A percentile compares a stretch with the other conserved stretches of the same genome.
These are phyloP conservation scores for Dexiosoma caninum DNA, from an alignment of 2,888 invertebrate genomes.

Conservation along the genomic window DNA sequence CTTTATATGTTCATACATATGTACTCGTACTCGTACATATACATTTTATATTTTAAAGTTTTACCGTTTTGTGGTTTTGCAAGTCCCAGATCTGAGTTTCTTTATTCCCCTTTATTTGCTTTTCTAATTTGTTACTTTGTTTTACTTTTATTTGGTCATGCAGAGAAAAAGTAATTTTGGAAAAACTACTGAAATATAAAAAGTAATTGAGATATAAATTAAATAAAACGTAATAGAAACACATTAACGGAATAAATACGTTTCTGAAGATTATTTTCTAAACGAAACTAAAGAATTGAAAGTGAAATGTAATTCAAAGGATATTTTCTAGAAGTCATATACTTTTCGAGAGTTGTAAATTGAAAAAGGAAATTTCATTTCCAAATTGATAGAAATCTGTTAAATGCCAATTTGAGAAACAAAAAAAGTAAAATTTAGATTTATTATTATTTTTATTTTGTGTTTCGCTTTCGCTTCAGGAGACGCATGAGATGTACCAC, in stretches of 20 bases:
- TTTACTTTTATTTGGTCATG: not conserved
- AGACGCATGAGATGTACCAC: constrained; percentile 86
- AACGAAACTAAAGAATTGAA: not conserved
- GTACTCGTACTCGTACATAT: too few relatives aligned
- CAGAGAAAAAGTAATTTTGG: not conserved
- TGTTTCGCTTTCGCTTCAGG: constrained; percentile 69
- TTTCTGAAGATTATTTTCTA: constrained; percentile 25
- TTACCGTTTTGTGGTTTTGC: too few relatives aligned
- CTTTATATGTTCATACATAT: too few relatives aligned
- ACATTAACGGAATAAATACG: constrained; percentile 41
- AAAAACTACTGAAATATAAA: constrained; percentile 36
- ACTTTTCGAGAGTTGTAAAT: constrained; percentile 1
- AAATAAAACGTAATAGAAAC: constrained; percentile 53
- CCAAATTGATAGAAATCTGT: constrained; percentile 15
- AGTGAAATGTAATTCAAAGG: constrained; percentile 17
- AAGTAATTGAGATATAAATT: constrained; percentile 56
- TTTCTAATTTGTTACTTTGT: not conserved
- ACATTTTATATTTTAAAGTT: too few relatives aligned
- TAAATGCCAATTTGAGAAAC: constrained; percentile 17
- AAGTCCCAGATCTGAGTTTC: too few relatives aligned
- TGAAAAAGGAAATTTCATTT: constrained; percentile 29
- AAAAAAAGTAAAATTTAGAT: not conserved
- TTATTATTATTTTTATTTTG: not conserved
- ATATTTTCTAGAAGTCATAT: not conserved
- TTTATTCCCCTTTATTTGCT: not conserved